Conservation (phyloP, 2,888 invertebrate genomes). For the Aleiodes leptofemur region DNA sequence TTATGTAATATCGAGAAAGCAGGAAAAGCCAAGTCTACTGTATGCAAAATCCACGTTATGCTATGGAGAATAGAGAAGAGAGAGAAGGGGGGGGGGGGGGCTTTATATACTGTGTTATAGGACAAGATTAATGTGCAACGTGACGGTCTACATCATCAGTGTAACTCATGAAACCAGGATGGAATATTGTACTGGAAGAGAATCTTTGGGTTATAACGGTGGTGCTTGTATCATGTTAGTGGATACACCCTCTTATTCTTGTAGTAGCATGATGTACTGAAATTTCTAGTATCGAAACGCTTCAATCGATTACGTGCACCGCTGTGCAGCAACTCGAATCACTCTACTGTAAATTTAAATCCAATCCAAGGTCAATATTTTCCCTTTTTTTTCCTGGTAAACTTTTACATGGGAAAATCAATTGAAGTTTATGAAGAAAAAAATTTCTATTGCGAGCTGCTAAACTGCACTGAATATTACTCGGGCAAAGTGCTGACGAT, state of each 20-base stretch:
- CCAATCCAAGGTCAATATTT: background rate
- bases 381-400: background rate
- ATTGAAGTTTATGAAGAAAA: too few species aligned
- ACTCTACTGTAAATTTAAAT: slow-evolving; percentile 17
- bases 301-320: slow-evolving; percentile 61
- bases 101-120: slow-evolving; percentile 32
- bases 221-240: slow-evolving; percentile 13
- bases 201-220: slow-evolving; percentile 26
- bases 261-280: slow-evolving; percentile 4
- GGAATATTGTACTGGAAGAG: slow-evolving; percentile 24
- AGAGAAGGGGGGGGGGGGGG: too few species aligned
- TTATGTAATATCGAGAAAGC: slow-evolving; percentile 30
- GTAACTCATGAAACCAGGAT: slow-evolving; percentile 33
- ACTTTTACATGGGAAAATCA: too few species aligned
- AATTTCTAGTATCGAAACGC: slow-evolving; percentile 35
- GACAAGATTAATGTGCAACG: slow-evolving; percentile 40
- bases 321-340: slow-evolving; percentile 54
- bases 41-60: slow-evolving; percentile 5
- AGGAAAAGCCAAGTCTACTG: slow-evolving; percentile 30
- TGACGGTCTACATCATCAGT: slow-evolving; percentile 33
- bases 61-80: slow-evolving; percentile 1
- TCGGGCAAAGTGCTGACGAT: background rate
- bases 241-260: background rate
- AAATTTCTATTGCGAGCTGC: background rate
- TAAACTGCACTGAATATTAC: too few species aligned